These are phyloP conservation scores for Pica pica DNA, from an alignment of 2,113 vertebrate genomes.

Conservation along the genomic window DNA sequence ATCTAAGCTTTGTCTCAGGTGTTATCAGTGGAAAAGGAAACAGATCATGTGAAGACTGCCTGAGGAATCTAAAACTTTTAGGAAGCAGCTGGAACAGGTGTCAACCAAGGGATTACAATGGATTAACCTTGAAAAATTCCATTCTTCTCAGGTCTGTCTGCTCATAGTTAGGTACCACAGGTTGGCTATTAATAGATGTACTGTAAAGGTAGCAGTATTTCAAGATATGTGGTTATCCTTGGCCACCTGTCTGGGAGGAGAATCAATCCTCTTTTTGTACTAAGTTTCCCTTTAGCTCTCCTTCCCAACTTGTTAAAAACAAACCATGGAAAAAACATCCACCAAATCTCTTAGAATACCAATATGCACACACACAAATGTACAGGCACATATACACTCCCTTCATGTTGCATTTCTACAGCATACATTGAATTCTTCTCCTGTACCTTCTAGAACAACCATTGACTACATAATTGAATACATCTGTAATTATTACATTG, in stretches of 20 bases:
- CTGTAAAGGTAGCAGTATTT: neutral
- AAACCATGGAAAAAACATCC: accelerated
- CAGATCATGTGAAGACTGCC: neutral
- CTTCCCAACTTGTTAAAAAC: neutral
- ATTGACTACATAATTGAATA: neutral
- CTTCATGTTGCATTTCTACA: neutral
- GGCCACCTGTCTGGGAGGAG: neutral
- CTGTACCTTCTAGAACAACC: neutral
- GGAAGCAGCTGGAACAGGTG: neutral
- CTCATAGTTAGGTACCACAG: neutral
- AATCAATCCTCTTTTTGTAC: neutral
- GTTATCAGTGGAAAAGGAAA: neutral
- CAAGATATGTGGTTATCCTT: neutral
- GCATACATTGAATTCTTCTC: neutral
- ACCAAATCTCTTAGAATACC: neutral
- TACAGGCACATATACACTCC: accelerated
- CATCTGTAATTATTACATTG: neutral
- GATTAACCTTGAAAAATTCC: neutral
- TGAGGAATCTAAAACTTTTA: neutral
- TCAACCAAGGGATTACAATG: neutral
- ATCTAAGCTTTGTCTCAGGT: neutral
- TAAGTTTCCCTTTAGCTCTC: neutral
- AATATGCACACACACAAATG: accelerated
- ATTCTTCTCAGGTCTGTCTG: neutral
- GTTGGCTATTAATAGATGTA: neutral